Conservation (phyloP, 2,113 vertebrate genomes). For the Anthoscopus minutus region DNA sequence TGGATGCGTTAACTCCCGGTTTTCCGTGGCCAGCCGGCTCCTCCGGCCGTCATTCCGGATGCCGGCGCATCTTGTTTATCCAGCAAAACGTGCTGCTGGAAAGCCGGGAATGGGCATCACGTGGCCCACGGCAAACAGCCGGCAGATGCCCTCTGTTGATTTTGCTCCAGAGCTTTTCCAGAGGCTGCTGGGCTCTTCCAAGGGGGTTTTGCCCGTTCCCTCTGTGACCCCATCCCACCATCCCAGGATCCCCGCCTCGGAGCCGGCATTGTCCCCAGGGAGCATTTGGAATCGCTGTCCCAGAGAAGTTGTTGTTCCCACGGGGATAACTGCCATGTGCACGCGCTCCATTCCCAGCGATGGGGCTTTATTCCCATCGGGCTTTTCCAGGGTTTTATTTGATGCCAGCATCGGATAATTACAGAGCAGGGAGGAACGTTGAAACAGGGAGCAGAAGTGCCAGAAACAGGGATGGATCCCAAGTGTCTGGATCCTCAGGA, state of each 20-base stretch:
- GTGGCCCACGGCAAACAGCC: constrained; percentile 70
- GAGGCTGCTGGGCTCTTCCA: constrained; percentile 41
- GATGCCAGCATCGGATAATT: background rate
- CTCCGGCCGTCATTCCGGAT: constrained; percentile 37
- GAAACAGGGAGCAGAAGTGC: background rate
- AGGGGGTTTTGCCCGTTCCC: background rate
- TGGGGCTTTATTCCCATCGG: background rate
- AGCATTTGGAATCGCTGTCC: background rate
- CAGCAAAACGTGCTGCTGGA: constrained; percentile 62
- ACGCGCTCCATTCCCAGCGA: background rate
- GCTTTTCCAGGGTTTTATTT: background rate
- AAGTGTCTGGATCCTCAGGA: accelerated
- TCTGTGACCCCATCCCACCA: background rate
- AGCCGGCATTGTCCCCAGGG: background rate
- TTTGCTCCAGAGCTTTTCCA: constrained; percentile 70
- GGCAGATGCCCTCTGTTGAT: constrained; percentile 74
- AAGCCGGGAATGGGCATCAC: constrained; percentile 35
- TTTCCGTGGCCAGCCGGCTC: constrained; percentile 37
- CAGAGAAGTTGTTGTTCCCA: background rate
- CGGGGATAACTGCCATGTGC: accelerated
- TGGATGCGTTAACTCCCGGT: background rate
- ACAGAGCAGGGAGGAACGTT: background rate
- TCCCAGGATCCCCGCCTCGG: background rate
- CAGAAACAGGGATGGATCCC: background rate
- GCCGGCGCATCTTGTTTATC: constrained; percentile 65